Base-by-base conservation (phyloP, 1,140 invertebrate genomes). In the Proctacanthus coquilletti region DNA sequence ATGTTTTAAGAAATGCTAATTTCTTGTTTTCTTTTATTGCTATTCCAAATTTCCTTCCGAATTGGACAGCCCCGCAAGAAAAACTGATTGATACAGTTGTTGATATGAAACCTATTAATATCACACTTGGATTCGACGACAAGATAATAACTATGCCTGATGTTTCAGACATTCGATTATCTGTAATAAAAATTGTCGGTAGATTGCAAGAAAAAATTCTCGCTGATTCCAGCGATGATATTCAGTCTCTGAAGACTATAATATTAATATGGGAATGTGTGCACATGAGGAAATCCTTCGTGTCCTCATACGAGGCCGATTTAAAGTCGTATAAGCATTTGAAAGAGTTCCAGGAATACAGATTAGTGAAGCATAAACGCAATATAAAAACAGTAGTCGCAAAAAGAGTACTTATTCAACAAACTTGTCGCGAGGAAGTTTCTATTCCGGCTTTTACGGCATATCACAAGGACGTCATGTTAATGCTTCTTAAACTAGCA, bases 211-310 rank as follows among this genome's bases (percentile, higher is more conserved):
- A 62, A 27, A 64, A 68, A 42, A 64, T 84, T 43, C 51, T 77
- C n/a, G 56, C 65, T 23, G 61, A 65, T 31, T 61, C 63, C 38
- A 76, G 80, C 54, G 81, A 85, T 53, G 79, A 88, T 53, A 84
- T 77, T 0, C 80, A 80, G 47, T 74, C 77, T 41, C 64, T 84
- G 18, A 65, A 66, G 41, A 55, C 60, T 40, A 53, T 86, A 15
- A 67, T 79, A 34, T 56, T 55, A 45, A 69, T 70, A 53, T 50
- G 49, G 52, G 21, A 39, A 29, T 15, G 34, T 9, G 18, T 43
- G 21, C 20, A 43, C 23, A 18, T 21, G 9, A 27, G 20, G 25
- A 40, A 29, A 14, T 13, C 18, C 10, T 34, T 36, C 20, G 38
- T 17, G 18, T 43, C 38, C 14, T 31, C 32, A 13, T 43, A 23